Evolutionary conservation across 2,888 invertebrate species (phyloP).

Genomic region (Calameuta filiformis): DNA sequence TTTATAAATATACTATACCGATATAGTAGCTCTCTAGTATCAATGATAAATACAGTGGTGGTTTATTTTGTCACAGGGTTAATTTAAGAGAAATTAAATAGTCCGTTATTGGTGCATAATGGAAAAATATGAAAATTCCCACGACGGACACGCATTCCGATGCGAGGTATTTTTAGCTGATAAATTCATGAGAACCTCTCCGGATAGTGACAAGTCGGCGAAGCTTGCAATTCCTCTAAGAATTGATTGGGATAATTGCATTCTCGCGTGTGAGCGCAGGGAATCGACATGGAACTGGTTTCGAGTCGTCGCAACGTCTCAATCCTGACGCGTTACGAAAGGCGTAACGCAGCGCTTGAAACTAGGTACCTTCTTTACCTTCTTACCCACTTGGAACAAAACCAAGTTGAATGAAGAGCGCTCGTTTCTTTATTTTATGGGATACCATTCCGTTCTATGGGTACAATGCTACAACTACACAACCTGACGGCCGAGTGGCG

Average conservation of each 20-base stretch:
- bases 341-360: background rate
- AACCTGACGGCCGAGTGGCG: background rate
- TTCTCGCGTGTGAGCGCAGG: background rate
- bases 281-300: background rate
- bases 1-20: background rate
- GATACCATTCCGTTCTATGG: conserved; percentile 21
- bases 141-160: background rate
- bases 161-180: background rate
- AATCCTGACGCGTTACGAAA: conserved; percentile 4
- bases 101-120: background rate
- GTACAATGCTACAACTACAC: background rate
- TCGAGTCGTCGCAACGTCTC: conserved; percentile 4
- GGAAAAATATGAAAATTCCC: background rate
- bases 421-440: conserved; percentile 36
- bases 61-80: background rate
- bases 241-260: background rate
- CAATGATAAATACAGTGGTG: background rate
- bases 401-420: conserved; percentile 29
- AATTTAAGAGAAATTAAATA: background rate
- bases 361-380: conserved; percentile 1
- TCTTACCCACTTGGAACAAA: conserved; percentile 27
- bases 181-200: background rate
- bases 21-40: background rate
- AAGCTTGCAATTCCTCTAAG: background rate
- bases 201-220: background rate